Conservation (phyloP, 2,888 invertebrate species). For the Belgica antarctica region DNA sequence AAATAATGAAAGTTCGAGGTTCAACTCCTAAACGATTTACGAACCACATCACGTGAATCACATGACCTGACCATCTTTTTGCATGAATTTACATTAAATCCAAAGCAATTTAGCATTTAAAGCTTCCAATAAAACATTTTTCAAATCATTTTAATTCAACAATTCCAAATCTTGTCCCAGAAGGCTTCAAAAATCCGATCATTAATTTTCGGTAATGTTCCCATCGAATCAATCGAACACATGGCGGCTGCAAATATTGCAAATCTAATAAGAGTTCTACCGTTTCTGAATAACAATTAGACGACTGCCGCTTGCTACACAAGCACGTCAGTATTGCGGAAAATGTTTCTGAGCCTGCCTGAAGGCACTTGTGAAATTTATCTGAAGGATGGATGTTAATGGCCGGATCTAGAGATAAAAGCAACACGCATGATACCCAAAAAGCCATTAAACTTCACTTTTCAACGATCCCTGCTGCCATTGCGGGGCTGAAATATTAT, state of each 20-base stretch:
- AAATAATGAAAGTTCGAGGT: no score
- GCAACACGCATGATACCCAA: conserved; percentile 8
- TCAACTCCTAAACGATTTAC: no score
- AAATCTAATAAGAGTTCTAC: neutral
- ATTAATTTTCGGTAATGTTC: neutral
- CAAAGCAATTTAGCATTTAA: no score
- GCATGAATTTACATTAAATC: no score
- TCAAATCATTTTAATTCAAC: no score
- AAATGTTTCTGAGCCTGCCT: neutral
- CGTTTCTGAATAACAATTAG: neutral
- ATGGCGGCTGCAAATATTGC: neutral
- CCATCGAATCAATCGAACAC: neutral
- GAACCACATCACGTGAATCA: no score
- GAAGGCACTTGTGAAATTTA: neutral
- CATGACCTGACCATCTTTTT: no score
- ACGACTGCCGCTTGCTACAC: neutral
- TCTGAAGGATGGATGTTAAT: neutral
- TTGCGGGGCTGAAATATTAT: neutral
- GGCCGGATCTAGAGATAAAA: neutral
- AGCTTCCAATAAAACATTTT: no score
- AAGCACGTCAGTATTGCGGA: no score
- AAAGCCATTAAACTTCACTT: neutral
- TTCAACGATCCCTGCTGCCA: neutral
- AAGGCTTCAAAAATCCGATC: no score
- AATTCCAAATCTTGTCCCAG: no score